These are phyloP conservation scores for Stegodyphus mimosarum DNA, from an alignment of 1,140 invertebrate species.

Conservation along the genomic window DNA sequence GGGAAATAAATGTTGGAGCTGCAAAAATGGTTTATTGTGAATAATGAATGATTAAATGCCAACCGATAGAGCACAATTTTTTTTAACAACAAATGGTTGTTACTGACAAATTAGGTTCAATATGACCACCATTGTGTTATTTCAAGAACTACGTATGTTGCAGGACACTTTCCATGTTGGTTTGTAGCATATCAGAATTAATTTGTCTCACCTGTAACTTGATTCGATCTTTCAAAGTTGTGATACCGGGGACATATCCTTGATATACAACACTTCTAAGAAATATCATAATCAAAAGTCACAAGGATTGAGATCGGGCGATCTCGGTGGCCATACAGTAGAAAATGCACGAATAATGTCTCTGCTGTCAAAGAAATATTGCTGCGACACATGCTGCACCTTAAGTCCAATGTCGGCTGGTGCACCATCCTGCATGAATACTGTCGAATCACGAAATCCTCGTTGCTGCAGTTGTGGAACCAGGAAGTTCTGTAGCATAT, in stretches of 20 bases:
- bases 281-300: not conserved
- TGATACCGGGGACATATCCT: not conserved
- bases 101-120: not conserved
- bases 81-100: not conserved
- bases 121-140: not conserved
- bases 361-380: too few relatives aligned
- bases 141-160: not conserved
- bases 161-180: not conserved
- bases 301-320: constrained; percentile 10
- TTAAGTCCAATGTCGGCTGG: too few relatives aligned
- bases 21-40: not conserved
- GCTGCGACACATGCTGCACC: too few relatives aligned
- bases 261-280: not conserved
- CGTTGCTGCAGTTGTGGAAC: too few relatives aligned
- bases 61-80: not conserved
- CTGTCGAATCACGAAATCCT: too few relatives aligned
- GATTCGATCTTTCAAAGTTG: constrained; percentile 1
- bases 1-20: not conserved
- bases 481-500: too few relatives aligned
- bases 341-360: too few relatives aligned
- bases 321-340: too few relatives aligned
- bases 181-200: constrained; percentile 1
- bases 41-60: constrained; percentile 9
- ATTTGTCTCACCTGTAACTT: not conserved
- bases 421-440: too few relatives aligned